Conservation (phyloP, 2,888 invertebrate species). For the Sussaba pulchella region DNA sequence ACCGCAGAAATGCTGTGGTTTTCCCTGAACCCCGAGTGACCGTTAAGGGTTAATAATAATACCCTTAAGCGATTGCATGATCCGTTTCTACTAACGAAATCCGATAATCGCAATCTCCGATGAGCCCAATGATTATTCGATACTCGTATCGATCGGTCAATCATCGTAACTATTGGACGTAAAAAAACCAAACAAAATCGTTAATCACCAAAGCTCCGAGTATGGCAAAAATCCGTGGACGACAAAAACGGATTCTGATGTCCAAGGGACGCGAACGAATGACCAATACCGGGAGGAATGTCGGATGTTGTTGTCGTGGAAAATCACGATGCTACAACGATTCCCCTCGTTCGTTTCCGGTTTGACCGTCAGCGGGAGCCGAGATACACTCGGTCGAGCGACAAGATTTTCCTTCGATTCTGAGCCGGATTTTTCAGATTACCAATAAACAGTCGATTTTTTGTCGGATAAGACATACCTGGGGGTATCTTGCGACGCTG, state of each 20-base stretch:
- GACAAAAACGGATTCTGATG: slow-evolving; percentile 1
- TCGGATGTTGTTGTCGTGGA: slow-evolving; percentile 15
- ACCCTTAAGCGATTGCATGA: too few relatives aligned
- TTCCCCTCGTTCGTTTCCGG: slow-evolving; percentile 30
- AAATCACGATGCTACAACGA: neutral
- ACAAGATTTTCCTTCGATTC: slow-evolving; percentile 16
- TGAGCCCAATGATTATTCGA: too few relatives aligned
- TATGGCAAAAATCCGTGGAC: neutral
- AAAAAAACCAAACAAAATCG: neutral
- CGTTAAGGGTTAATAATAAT: too few relatives aligned
- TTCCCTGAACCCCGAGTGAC: too few relatives aligned
- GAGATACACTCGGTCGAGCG: neutral
- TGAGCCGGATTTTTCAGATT: slow-evolving; percentile 34
- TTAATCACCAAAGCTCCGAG: too few relatives aligned
- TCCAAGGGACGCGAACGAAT: neutral
- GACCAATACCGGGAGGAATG: neutral
- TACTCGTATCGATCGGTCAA: too few relatives aligned
- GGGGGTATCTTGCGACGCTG: slow-evolving; percentile 35
- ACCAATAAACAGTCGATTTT: slow-evolving; percentile 70
- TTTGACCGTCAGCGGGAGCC: neutral
- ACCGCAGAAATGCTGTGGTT: too few relatives aligned
- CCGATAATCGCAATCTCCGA: too few relatives aligned
- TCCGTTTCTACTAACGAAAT: too few relatives aligned
- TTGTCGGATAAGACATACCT: slow-evolving; percentile 70
- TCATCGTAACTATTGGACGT: too few relatives aligned